Evolutionary conservation across 2,888 invertebrate genomes (phyloP).

Genomic region (Pseudoips prasinana): DNA sequence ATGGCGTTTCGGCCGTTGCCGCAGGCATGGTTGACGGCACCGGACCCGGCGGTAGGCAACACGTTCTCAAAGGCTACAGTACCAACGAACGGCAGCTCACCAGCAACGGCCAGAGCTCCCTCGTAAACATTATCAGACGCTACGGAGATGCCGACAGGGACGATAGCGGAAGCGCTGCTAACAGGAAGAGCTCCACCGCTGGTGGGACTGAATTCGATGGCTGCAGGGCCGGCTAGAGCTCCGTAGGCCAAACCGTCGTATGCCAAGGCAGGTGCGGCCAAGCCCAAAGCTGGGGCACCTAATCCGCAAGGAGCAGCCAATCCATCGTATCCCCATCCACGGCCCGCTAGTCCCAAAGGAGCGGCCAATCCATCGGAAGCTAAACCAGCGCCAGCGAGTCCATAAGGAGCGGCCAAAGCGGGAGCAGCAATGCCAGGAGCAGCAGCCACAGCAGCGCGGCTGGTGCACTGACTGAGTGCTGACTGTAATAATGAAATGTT

Average conservation of each 20-base stretch:
- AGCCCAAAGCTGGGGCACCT: no score
- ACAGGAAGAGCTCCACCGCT: conserved; percentile 26
- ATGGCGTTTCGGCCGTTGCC: no score
- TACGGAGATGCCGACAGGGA: conserved; percentile 20
- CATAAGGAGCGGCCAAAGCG: no score
- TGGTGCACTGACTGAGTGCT: conserved; percentile 9
- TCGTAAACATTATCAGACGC: conserved; percentile 28
- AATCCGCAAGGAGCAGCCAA: background rate
- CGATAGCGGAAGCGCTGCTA: conserved; percentile 23
- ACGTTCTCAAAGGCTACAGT: no score
- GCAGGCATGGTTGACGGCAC: no score
- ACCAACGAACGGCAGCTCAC: conserved; percentile 29
- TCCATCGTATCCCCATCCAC: no score
- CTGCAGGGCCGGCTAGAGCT: background rate
- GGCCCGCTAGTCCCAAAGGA: no score
- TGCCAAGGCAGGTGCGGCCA: no score
- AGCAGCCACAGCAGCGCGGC: conserved; percentile 9
- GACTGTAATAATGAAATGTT: conserved; percentile 7
- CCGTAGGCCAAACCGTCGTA: background rate
- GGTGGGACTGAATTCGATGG: conserved; percentile 5
- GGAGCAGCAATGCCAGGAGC: background rate
- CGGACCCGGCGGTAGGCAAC: no score
- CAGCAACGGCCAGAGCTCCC: conserved; percentile 15
- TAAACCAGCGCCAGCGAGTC: background rate
- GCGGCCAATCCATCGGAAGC: background rate